phyloP scores from a whole-genome alignment of 2,888 invertebrate genomes.

The Lasioglossum morio region DNA sequence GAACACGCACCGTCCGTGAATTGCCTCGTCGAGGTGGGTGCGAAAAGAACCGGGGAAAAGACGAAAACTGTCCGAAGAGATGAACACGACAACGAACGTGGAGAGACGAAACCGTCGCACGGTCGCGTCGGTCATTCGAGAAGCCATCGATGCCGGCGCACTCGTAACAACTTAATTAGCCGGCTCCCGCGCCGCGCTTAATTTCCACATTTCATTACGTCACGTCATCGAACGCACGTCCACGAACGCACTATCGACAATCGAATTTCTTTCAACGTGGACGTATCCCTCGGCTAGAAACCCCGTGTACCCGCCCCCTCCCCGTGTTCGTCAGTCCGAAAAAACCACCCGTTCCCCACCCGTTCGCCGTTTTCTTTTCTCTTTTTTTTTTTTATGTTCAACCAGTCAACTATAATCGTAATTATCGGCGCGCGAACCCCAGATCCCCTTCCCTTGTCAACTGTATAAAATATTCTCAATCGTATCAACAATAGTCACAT shows the following conservation, averaged over 20 bases:
- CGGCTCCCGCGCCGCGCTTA: constrained; percentile 29
- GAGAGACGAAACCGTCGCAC: constrained; percentile 14
- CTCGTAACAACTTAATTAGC: constrained; percentile 68
- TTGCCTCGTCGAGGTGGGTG: constrained; percentile 33
- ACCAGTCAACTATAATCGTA: constrained; percentile 23
- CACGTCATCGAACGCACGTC: constrained; percentile 46
- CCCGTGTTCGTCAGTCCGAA: neutral
- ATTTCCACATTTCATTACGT: constrained; percentile 3
- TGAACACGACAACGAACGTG: constrained; percentile 11
- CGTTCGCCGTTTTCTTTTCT: constrained; percentile 55
- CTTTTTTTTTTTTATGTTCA: constrained; percentile 61
- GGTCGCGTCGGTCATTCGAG: constrained; percentile 11
- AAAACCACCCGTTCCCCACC: constrained; percentile 37
- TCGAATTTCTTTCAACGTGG: constrained; percentile 56
- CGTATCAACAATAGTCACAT: constrained; percentile 84
- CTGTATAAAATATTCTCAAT: constrained; percentile 85
- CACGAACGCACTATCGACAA: constrained; percentile 47
- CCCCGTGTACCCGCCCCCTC: neutral
- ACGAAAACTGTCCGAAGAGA: constrained; percentile 23
- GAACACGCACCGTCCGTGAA: constrained; percentile 23
- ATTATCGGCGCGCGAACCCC: constrained; percentile 70
- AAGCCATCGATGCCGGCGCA: constrained; percentile 71
- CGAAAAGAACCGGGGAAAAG: constrained; percentile 1
- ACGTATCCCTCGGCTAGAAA: constrained; percentile 32
- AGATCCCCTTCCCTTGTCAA: constrained; percentile 75